Percentiles rank a stretch among this genome's conserved stretches.
Evolutionary conservation across 1,140 invertebrate genomes (phyloP).

Genomic region (Drosophila sp.): DNA sequence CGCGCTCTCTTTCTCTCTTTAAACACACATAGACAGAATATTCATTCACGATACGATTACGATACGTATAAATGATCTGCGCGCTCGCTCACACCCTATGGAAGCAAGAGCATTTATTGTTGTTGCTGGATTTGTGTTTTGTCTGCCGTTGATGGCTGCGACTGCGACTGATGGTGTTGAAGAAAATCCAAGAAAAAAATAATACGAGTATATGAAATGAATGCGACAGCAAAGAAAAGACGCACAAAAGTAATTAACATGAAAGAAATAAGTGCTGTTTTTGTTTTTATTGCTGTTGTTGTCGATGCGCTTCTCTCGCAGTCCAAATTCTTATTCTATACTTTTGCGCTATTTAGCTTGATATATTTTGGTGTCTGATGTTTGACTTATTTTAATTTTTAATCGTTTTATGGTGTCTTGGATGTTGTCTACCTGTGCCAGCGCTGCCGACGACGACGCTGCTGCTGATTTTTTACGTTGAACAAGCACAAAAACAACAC

Average conservation of each 20-base stretch:
- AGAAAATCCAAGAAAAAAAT: constrained; percentile 72
- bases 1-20: constrained; percentile 31
- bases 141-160: constrained; percentile 22
- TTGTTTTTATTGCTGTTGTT: constrained; percentile 34
- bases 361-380: constrained; percentile 31
- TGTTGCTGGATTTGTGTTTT: constrained; percentile 34
- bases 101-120: constrained; percentile 35
- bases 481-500: constrained; percentile 73
- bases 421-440: constrained; percentile 68
- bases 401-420: constrained; percentile 62
- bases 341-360: constrained; percentile 29
- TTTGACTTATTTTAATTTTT: constrained; percentile 52
- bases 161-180: constrained; percentile 43
- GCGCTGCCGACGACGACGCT: constrained; percentile 32
- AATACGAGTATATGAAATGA: constrained; percentile 71
- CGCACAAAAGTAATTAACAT: constrained; percentile 74
- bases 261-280: constrained; percentile 55
- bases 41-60: constrained; percentile 79
- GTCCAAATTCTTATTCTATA: constrained; percentile 54
- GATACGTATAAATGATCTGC: constrained; percentile 67
- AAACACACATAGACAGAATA: constrained; percentile 69
- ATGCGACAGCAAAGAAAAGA: constrained; percentile 72
- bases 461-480: constrained; percentile 55
- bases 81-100: constrained; percentile 71
- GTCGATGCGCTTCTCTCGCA: constrained; percentile 23